These are phyloP conservation scores for Malurus elegans DNA, from an alignment of 2,113 vertebrate species.

Conservation along the genomic window DNA sequence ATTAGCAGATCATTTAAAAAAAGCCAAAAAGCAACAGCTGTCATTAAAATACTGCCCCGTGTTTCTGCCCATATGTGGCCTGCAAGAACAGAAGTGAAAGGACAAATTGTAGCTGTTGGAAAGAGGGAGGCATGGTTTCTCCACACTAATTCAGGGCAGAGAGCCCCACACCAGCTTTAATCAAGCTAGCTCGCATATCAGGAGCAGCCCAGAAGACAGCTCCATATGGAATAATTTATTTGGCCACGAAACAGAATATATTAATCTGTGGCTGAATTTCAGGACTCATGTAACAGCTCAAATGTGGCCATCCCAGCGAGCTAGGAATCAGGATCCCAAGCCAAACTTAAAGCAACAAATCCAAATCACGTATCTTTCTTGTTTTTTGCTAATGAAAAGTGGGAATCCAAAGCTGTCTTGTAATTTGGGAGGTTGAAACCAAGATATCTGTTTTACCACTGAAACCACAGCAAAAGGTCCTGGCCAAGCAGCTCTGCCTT, in stretches of 20 bases:
- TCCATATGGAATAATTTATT: constrained; percentile 52
- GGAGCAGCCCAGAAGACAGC: constrained; percentile 14
- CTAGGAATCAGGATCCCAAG: not conserved
- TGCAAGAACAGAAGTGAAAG: not conserved
- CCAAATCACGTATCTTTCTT: constrained; percentile 20
- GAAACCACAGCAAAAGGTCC: not conserved
- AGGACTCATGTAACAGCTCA: constrained; percentile 11
- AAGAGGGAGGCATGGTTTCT: not conserved
- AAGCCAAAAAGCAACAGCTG: not conserved
- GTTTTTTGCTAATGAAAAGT: not conserved
- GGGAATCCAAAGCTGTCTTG: not conserved
- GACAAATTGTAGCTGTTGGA: not conserved
- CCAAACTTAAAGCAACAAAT: constrained; percentile 19
- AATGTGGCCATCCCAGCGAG: not conserved
- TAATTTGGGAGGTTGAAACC: not conserved
- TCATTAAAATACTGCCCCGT: not conserved
- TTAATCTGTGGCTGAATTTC: constrained; percentile 35
- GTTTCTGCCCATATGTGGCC: not conserved
- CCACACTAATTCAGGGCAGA: not conserved
- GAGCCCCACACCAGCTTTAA: constrained; percentile 18
- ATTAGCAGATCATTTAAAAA: not conserved
- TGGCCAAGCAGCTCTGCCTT: not conserved
- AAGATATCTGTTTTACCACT: not conserved
- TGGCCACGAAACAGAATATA: constrained; percentile 13
- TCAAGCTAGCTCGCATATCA: constrained; percentile 9